Evolutionary conservation across 2,113 vertebrate species (phyloP).

Genomic region (Siniperca chuatsi): DNA sequence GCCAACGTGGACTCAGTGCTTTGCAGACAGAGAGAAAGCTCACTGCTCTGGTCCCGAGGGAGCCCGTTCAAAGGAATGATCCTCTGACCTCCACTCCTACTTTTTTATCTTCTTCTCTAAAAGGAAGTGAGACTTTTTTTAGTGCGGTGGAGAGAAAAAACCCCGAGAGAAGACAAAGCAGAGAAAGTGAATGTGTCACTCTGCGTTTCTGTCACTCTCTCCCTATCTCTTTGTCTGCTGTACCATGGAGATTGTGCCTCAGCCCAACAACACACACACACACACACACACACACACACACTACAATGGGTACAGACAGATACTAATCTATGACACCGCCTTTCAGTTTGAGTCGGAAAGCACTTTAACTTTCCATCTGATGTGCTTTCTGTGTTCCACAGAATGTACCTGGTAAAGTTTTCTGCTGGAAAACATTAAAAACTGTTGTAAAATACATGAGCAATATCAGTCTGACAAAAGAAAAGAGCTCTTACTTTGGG

Average conservation of each 20-base stretch:
- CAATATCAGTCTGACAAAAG: neutral
- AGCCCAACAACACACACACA: neutral
- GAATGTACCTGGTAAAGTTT: neutral
- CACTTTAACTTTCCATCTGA: slow-evolving; percentile 25
- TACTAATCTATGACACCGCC: neutral
- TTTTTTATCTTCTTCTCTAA: neutral
- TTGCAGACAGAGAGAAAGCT: neutral
- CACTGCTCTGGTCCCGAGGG: neutral
- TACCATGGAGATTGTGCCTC: neutral
- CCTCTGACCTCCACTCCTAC: neutral
- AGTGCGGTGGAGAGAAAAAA: neutral
- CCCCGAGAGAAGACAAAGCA: neutral
- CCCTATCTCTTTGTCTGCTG: neutral
- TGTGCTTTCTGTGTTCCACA: slow-evolving; percentile 19
- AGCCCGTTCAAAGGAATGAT: neutral
- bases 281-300: neutral
- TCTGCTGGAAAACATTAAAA: slow-evolving; percentile 9
- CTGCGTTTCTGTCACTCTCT: slow-evolving; percentile 12
- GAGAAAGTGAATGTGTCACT: slow-evolving; percentile 5
- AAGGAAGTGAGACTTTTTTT: neutral
- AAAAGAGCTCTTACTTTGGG: neutral
- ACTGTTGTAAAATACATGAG: slow-evolving; percentile 12
- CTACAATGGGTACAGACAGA: neutral
- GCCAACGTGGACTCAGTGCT: neutral
- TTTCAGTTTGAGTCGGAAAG: neutral